Conservation (phyloP, 2,113 vertebrate species). For the Protobothrops flavoviridis region DNA sequence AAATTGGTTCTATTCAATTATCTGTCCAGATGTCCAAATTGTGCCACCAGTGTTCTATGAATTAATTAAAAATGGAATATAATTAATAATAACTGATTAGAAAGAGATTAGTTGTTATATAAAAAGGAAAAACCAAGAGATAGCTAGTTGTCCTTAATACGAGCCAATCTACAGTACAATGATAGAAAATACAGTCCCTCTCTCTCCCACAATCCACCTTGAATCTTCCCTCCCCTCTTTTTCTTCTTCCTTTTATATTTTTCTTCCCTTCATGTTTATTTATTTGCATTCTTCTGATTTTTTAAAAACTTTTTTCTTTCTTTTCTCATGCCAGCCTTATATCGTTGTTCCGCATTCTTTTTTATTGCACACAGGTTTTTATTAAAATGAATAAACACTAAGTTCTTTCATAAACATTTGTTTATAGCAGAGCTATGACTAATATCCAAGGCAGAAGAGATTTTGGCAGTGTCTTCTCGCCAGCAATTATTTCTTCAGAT, state of each 20-base stretch:
- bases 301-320: neutral
- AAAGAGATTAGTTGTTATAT: slow-evolving; percentile 84
- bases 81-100: slow-evolving; percentile 94
- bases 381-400: slow-evolving; percentile 32
- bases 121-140: slow-evolving; percentile 83
- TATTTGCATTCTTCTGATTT: slow-evolving; percentile 5
- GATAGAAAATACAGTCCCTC: slow-evolving; percentile 65
- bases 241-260: slow-evolving; percentile 2
- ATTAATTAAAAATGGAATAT: slow-evolving; percentile 84
- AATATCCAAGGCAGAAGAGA: slow-evolving; percentile 21
- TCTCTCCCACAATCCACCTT: slow-evolving; percentile 42
- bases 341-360: slow-evolving; percentile 49
- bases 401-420: neutral
- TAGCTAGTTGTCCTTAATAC: slow-evolving; percentile 83
- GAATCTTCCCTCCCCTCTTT: slow-evolving; percentile 31
- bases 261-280: neutral
- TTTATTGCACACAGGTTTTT: slow-evolving; percentile 16
- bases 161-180: slow-evolving; percentile 76
- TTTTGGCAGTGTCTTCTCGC: slow-evolving; percentile 26
- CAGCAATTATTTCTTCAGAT: neutral
- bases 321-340: slow-evolving; percentile 7
- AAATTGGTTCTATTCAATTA: slow-evolving; percentile 90
- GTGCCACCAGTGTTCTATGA: slow-evolving; percentile 86
- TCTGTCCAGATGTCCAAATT: slow-evolving; percentile 94
- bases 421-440: slow-evolving; percentile 18